Conservation (phyloP, 2,888 invertebrate species). For the Drosophila dives region DNA sequence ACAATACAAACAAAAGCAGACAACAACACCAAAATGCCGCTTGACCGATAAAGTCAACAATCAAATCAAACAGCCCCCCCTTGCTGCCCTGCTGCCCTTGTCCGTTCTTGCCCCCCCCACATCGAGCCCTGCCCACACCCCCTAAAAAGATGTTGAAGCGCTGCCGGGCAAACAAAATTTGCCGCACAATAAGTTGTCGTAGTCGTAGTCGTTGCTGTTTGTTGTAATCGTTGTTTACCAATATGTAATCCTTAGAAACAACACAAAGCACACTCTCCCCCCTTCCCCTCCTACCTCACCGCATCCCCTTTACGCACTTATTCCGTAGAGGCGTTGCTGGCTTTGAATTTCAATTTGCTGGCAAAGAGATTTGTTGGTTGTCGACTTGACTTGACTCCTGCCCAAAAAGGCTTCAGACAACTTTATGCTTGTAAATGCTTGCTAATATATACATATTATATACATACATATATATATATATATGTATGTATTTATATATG, state of each 20-base stretch:
- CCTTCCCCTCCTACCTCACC: neutral
- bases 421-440: constrained; percentile 38
- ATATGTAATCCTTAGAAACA: constrained; percentile 78
- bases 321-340: constrained; percentile 11
- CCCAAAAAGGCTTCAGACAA: neutral
- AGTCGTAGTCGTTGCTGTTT: constrained; percentile 50
- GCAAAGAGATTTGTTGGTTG: neutral
- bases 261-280: constrained; percentile 44
- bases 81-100: neutral
- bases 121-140: neutral
- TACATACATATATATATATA: constrained; percentile 9
- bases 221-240: constrained; percentile 77
- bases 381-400: neutral
- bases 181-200: constrained; percentile 70
- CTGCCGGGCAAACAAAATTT: constrained; percentile 71
- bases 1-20: constrained; percentile 18
- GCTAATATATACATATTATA: constrained; percentile 17
- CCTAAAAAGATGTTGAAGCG: constrained; percentile 15
- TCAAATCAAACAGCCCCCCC: constrained; percentile 71
- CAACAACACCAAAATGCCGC: constrained; percentile 47
- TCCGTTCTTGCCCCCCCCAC: neutral
- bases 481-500: neutral
- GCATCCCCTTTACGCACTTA: neutral
- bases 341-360: constrained; percentile 66
- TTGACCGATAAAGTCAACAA: constrained; percentile 80